phyloP scores from a whole-genome alignment of 2,797 vertebrate species.

The Schizopygopsis malacanthus region DNA sequence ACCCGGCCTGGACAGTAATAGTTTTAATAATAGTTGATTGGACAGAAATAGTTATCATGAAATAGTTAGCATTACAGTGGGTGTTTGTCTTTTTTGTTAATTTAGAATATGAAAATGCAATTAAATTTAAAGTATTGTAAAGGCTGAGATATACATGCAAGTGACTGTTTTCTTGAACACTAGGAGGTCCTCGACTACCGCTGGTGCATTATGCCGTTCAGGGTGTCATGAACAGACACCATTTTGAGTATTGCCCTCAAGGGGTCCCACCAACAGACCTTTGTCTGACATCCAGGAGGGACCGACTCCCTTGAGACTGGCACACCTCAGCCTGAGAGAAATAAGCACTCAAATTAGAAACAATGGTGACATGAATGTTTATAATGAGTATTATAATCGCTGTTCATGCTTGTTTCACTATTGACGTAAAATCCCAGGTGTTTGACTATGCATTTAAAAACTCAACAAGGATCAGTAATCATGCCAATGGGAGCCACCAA shows the following conservation, averaged over 20 bases:
- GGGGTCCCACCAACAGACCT: constrained; percentile 65
- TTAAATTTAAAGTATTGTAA: background rate
- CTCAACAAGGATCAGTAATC: background rate
- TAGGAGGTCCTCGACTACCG: constrained; percentile 31
- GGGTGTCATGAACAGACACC: constrained; percentile 74
- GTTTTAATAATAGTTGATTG: background rate
- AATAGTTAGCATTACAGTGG: background rate
- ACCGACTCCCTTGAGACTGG: constrained; percentile 67
- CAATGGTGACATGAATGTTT: constrained; percentile 25
- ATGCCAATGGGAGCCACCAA: background rate
- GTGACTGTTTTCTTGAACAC: constrained; percentile 39
- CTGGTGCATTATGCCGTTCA: constrained; percentile 42
- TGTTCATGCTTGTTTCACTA: constrained; percentile 4
- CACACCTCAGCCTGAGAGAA: constrained; percentile 50
- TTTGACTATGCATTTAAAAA: constrained; percentile 17
- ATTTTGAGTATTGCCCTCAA: constrained; percentile 77
- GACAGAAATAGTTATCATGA: background rate
- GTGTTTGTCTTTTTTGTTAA: background rate
- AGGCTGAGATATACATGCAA: background rate
- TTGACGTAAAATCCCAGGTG: constrained; percentile 8
- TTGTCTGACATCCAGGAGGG: constrained; percentile 66
- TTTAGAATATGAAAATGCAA: background rate
- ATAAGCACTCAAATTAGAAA: constrained; percentile 62
- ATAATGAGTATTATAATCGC: constrained; percentile 26
- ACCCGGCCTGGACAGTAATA: background rate